phyloP scores from a whole-genome alignment of 2,113 vertebrate species.

The Tetrao urogallus region DNA sequence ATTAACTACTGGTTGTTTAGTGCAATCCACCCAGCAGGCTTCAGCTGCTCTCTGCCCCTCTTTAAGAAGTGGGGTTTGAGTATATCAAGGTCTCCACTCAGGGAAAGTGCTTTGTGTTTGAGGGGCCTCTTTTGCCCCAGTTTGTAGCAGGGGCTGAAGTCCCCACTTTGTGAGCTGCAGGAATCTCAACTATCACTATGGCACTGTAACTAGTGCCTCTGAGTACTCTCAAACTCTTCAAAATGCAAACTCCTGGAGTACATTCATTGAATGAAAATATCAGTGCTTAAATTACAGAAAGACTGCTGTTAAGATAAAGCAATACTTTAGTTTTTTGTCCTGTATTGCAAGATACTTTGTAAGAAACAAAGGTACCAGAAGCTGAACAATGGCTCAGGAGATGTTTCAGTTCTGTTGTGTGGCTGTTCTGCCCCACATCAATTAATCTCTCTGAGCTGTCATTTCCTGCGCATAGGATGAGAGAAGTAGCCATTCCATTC shows the following conservation, averaged over 20 bases:
- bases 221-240: neutral
- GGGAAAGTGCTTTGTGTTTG: conserved; percentile 9
- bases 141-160: neutral
- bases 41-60: neutral
- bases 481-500: neutral
- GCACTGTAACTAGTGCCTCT: accelerated
- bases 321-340: neutral
- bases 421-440: neutral
- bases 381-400: neutral
- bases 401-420: neutral
- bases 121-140: neutral
- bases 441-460: neutral
- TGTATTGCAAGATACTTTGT: neutral
- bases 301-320: neutral
- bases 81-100: neutral
- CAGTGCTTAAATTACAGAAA: neutral
- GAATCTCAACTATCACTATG: accelerated
- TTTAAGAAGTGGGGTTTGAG: neutral
- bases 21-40: neutral
- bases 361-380: neutral
- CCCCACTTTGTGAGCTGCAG: accelerated
- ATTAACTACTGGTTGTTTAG: neutral
- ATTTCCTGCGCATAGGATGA: neutral
- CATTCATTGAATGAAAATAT: neutral
- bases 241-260: neutral